Conservation (phyloP, 2,113 vertebrate genomes). For the Aepyceros melampus region DNA sequence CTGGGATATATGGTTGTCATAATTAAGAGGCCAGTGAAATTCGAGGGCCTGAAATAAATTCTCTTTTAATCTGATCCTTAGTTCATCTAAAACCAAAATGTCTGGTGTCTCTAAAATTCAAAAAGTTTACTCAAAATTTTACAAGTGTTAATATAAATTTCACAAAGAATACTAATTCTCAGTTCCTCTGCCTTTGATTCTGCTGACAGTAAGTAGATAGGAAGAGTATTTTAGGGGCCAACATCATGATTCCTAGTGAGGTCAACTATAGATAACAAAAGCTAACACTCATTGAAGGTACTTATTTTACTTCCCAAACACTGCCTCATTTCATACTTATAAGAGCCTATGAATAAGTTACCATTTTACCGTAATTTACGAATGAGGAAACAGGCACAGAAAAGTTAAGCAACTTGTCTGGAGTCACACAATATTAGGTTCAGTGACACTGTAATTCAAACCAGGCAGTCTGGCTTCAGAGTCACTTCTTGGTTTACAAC, state of each 20-base stretch:
- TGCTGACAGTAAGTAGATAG: background rate
- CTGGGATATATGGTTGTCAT: background rate
- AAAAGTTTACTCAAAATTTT: background rate
- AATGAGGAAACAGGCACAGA: background rate
- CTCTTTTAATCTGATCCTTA: background rate
- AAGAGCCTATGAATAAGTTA: background rate
- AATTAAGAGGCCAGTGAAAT: background rate
- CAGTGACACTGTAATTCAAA: background rate
- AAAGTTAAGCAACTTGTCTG: background rate
- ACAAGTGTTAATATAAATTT: background rate
- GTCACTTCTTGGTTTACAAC: background rate
- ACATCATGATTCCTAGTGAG: background rate
- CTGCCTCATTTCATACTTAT: background rate
- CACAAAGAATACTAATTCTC: background rate
- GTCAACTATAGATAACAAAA: background rate
- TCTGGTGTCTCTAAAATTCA: background rate
- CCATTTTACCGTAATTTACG: background rate
- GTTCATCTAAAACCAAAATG: constrained; percentile 8
- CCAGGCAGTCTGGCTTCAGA: background rate
- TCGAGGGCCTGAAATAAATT: constrained; percentile 23
- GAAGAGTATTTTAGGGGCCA: background rate
- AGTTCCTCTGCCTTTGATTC: background rate
- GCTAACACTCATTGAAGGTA: background rate
- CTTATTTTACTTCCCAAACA: background rate
- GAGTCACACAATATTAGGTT: background rate